Conservation (phyloP, 1,140 invertebrate species). For the Pseudomyrmex concolor region DNA sequence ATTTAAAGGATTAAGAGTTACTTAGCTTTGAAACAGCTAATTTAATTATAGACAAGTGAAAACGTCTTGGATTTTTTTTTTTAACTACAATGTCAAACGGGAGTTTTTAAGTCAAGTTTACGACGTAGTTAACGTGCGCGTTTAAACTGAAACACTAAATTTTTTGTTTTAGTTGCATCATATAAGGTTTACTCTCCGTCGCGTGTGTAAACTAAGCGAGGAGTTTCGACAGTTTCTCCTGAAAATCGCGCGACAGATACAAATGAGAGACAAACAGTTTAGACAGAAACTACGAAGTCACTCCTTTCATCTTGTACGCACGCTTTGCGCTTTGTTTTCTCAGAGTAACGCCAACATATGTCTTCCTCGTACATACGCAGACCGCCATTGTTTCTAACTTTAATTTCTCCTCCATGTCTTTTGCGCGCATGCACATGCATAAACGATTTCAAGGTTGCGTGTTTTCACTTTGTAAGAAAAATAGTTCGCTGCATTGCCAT, state of each 20-base stretch:
- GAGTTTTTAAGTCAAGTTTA: too few species aligned
- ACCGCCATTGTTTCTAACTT: constrained; percentile 13
- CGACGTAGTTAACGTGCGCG: too few species aligned
- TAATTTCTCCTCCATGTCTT: constrained; percentile 38
- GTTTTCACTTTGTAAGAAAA: constrained; percentile 30
- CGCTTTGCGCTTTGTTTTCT: constrained; percentile 16
- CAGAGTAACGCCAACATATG: neutral
- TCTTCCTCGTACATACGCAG: neutral
- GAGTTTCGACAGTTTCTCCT: constrained; percentile 36
- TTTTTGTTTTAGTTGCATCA: too few species aligned
- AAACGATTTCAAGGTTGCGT: constrained; percentile 13
- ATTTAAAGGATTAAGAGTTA: neutral
- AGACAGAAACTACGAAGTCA: neutral
- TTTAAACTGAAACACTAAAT: too few species aligned
- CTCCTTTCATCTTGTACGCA: constrained; percentile 24
- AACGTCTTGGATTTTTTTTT: neutral
- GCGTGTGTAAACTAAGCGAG: neutral
- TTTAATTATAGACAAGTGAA: constrained; percentile 14
- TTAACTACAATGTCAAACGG: too few species aligned
- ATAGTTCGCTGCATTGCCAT: neutral
- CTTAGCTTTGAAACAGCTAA: constrained; percentile 1
- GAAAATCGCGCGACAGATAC: constrained; percentile 34
- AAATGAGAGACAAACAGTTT: neutral
- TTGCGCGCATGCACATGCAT: constrained; percentile 19
- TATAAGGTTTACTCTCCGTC: neutral